These are phyloP conservation scores for Apodemia duryi DNA, from an alignment of 2,888 invertebrate species.

Conservation along the genomic window DNA sequence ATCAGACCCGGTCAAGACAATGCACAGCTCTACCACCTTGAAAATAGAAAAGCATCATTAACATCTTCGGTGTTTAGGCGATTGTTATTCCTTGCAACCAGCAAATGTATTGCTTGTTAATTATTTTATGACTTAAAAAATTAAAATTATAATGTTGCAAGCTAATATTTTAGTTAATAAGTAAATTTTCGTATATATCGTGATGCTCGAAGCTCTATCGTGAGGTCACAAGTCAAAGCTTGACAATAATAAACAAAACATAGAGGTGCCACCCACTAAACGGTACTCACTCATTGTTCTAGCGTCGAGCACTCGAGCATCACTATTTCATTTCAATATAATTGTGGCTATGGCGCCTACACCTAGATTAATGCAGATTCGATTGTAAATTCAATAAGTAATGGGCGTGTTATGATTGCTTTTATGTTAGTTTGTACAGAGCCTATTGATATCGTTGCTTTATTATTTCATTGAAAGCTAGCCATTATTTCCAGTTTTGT, in stretches of 20 bases:
- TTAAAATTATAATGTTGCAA: no score
- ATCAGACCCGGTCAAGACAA: no score
- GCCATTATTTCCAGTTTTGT: conserved; percentile 16
- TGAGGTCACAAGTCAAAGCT: conserved; percentile 11
- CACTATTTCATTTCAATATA: conserved; percentile 62
- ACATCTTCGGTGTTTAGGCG: no score
- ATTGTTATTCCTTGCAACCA: no score
- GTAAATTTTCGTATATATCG: background rate
- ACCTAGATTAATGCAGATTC: conserved; percentile 42
- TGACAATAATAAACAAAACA: conserved; percentile 47
- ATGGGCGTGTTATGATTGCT: conserved; percentile 26
- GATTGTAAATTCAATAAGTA: conserved; percentile 30
- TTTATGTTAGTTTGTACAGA: conserved; percentile 21
- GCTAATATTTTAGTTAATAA: no score
- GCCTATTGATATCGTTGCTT: conserved; percentile 6
- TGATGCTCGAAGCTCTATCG: background rate
- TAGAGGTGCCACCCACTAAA: conserved; percentile 60
- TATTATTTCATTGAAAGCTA: conserved; percentile 3
- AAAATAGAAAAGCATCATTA: no score
- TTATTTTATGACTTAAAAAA: no score
- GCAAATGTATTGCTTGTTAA: no score
- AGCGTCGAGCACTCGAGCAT: conserved; percentile 39
- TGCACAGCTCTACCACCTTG: no score
- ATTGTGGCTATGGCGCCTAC: conserved; percentile 61
- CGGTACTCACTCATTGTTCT: conserved; percentile 60